Conservation (phyloP, 2,113 vertebrate species). For the Casuarius casuarius region DNA sequence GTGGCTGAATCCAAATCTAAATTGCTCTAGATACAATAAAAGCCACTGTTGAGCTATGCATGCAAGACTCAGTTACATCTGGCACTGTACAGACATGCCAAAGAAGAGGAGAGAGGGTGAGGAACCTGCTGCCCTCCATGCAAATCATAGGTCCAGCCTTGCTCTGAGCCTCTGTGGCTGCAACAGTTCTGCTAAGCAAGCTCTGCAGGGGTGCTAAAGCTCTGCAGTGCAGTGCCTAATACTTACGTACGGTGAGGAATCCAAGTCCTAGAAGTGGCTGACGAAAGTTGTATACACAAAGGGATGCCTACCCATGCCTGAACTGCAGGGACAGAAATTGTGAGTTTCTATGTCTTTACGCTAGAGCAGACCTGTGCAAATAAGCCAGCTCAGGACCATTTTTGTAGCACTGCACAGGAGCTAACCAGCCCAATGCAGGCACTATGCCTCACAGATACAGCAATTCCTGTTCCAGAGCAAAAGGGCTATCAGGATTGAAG, state of each 20-base stretch:
- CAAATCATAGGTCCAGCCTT: neutral
- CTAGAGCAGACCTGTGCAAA: neutral
- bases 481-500: neutral
- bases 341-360: neutral
- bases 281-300: neutral
- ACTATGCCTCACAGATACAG: fast-evolving
- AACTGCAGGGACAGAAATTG: neutral
- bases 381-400: neutral
- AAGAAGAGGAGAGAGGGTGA: neutral
- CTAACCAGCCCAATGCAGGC: neutral
- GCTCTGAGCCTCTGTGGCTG: neutral
- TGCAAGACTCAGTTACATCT: neutral
- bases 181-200: fast-evolving
- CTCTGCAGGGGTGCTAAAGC: neutral
- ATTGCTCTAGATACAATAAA: neutral
- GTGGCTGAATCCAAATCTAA: neutral
- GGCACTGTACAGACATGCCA: neutral
- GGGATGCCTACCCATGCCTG: neutral
- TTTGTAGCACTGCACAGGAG: neutral
- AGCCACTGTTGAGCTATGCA: neutral
- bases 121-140: neutral
- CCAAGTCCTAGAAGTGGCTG: neutral
- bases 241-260: neutral
- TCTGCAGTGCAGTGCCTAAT: neutral
- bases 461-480: neutral